These are phyloP conservation scores for Drosophila affinis DNA, from an alignment of 2,888 invertebrate species.

Conservation along the genomic window DNA sequence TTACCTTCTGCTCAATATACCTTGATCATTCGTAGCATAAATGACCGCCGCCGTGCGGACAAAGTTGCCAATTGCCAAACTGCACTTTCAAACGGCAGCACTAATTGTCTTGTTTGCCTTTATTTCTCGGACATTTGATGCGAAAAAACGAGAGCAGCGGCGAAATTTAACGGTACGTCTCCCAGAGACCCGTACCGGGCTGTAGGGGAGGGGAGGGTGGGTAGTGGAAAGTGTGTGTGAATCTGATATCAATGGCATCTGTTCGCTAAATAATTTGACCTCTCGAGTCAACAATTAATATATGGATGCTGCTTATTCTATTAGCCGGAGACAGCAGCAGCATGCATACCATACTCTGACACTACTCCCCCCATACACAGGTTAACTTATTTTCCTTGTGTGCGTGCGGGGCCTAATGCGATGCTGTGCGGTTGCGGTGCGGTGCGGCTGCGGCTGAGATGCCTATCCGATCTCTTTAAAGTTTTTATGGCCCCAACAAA, in stretches of 20 bases:
- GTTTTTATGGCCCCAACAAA: conserved; percentile 57
- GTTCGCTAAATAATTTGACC: conserved; percentile 75
- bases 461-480: conserved; percentile 4
- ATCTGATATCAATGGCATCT: conserved; percentile 69
- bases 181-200: conserved; percentile 14
- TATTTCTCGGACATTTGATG: conserved; percentile 51
- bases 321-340: conserved; percentile 54
- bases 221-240: conserved; percentile 47
- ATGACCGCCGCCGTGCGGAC: conserved; percentile 5
- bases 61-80: conserved; percentile 33
- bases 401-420: conserved; percentile 23
- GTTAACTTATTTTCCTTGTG: conserved; percentile 29
- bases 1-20: not conserved
- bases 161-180: conserved; percentile 67
- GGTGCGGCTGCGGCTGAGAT: conserved; percentile 5
- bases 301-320: conserved; percentile 60
- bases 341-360: conserved; percentile 2
- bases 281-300: conserved; percentile 72
- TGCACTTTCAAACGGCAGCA: conserved; percentile 49
- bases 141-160: conserved; percentile 57
- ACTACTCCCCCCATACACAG: conserved; percentile 37
- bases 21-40: not conserved
- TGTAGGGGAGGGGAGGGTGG: not conserved
- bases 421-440: conserved; percentile 6
- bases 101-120: conserved; percentile 76